Conservation (phyloP, 2,113 vertebrate species). For the Galemys pyrenaicus region DNA sequence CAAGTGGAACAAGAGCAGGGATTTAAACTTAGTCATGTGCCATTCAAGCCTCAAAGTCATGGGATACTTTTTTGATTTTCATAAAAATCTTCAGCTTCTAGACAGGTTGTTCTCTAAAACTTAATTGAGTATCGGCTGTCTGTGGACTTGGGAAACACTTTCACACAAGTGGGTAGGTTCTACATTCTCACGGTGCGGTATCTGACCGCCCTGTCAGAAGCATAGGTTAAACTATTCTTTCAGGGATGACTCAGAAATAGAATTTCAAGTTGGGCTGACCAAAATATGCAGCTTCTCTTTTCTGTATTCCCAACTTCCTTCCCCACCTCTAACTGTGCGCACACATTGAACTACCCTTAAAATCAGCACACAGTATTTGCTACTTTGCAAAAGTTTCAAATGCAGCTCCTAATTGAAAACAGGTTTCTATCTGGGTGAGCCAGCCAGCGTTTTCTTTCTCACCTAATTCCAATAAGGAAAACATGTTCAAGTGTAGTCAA, state of each 20-base stretch:
- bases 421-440: background rate
- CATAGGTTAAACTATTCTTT: background rate
- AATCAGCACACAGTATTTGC: background rate
- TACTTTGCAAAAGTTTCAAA: background rate
- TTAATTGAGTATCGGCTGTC: background rate
- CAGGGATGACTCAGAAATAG: background rate
- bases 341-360: background rate
- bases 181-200: background rate
- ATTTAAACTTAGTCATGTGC: background rate
- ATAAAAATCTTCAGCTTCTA: background rate
- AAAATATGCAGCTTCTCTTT: background rate
- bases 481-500: background rate
- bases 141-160: background rate
- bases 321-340: background rate
- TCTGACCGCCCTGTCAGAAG: background rate
- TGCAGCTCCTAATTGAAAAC: constrained; percentile 10
- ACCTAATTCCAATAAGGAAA: background rate
- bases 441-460: background rate
- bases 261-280: background rate
- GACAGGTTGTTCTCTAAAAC: background rate
- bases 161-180: background rate
- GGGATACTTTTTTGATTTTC: background rate
- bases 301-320: background rate
- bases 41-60: background rate
- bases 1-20: background rate